These are phyloP conservation scores for Uromys caudimaculatus DNA, from an alignment of 2,797 vertebrate species.

Conservation along the genomic window DNA sequence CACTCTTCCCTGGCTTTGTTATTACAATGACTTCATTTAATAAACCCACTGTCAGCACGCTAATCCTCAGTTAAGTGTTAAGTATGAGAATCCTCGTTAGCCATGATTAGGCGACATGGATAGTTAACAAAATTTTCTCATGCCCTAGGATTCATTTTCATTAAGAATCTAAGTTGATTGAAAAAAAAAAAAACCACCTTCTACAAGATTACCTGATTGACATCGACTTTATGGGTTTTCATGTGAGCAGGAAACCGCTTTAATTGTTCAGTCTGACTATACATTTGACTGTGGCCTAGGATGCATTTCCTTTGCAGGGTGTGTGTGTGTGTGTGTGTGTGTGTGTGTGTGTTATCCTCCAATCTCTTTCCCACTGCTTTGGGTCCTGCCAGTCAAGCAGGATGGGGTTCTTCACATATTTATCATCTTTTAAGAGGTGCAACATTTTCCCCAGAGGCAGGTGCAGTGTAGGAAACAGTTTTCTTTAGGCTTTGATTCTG, in stretches of 20 bases:
- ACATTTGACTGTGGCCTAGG: background rate
- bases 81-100: slow-evolving; percentile 60
- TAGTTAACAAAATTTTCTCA: slow-evolving; percentile 62
- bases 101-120: slow-evolving; percentile 8
- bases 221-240: slow-evolving; percentile 1
- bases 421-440: background rate
- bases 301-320: background rate
- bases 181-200: background rate
- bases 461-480: background rate
- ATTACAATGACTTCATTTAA: slow-evolving; percentile 61
- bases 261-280: background rate
- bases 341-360: background rate
- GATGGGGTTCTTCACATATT: background rate
- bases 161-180: slow-evolving; percentile 70
- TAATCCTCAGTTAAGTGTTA: slow-evolving; percentile 59
- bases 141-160: slow-evolving; percentile 70
- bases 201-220: slow-evolving; percentile 8
- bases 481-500: background rate
- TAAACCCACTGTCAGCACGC: slow-evolving; percentile 49
- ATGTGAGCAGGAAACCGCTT: background rate
- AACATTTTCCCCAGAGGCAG: background rate
- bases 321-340: too few species aligned
- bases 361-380: background rate
- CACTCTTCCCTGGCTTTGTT: background rate
- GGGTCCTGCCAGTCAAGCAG: background rate